These are phyloP conservation scores for Hyles vespertilio DNA, from an alignment of 1,140 invertebrate genomes.

Conservation along the genomic window DNA sequence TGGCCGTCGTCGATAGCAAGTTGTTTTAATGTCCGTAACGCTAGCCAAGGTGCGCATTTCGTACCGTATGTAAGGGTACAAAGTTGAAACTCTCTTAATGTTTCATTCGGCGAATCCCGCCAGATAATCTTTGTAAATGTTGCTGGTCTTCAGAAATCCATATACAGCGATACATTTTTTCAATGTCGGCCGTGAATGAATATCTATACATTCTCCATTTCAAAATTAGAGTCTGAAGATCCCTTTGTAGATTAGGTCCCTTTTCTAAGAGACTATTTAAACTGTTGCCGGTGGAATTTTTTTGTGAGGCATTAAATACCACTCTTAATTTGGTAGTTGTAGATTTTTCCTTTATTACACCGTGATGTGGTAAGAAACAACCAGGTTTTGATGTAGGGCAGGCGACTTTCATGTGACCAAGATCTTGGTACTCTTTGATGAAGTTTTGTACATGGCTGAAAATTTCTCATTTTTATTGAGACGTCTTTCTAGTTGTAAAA, in stretches of 20 bases:
- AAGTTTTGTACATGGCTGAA: slow-evolving; percentile 14
- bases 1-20: too few species aligned
- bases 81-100: too few species aligned
- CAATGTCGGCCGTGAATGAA: slow-evolving; percentile 32
- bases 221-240: slow-evolving; percentile 27
- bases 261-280: slow-evolving; percentile 32
- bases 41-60: too few species aligned
- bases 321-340: slow-evolving; percentile 5
- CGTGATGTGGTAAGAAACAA: slow-evolving; percentile 20
- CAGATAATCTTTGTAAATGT: slow-evolving; percentile 6
- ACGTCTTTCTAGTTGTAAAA: slow-evolving; percentile 16
- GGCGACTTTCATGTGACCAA: slow-evolving; percentile 17
- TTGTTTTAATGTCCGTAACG: too few species aligned
- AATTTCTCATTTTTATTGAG: slow-evolving; percentile 15
- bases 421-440: slow-evolving; percentile 15
- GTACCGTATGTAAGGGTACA: too few species aligned
- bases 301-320: slow-evolving; percentile 11
- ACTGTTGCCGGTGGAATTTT: slow-evolving; percentile 5
- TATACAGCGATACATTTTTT: slow-evolving; percentile 46
- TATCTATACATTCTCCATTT: slow-evolving; percentile 30
- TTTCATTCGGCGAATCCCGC: neutral
- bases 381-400: neutral
- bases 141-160: slow-evolving; percentile 14
- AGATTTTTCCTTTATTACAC: too few species aligned
- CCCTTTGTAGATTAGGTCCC: slow-evolving; percentile 53